A percentile compares a stretch with the other conserved stretches of the same genome.
phyloP scores from a whole-genome alignment of 2,797 vertebrate genomes.

The Lepidocolaptes lacrymiger region DNA sequence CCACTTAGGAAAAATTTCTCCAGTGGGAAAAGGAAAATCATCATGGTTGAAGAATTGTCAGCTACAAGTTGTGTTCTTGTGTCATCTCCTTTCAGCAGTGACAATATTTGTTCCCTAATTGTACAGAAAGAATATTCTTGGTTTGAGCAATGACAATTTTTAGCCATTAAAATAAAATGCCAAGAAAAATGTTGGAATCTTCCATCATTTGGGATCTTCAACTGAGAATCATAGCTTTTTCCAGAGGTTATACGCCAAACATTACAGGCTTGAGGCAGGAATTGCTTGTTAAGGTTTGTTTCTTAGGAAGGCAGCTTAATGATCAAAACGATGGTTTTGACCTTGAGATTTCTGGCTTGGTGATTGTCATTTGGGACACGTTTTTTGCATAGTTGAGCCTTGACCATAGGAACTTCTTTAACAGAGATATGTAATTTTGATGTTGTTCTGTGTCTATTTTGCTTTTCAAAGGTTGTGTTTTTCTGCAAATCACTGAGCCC shows the following conservation, averaged over 20 bases:
- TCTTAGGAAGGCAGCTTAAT: not conserved
- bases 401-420: not conserved
- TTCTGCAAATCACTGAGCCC: not conserved
- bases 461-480: not conserved
- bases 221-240: not conserved
- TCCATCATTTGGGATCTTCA: not conserved
- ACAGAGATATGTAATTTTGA: not conserved
- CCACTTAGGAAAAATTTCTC: conserved; percentile 16
- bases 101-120: not conserved
- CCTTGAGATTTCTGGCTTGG: not conserved
- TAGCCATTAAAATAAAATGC: not conserved
- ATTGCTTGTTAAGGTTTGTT: not conserved
- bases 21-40: not conserved
- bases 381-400: not conserved
- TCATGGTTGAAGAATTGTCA: not conserved
- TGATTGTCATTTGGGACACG: not conserved
- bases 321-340: not conserved
- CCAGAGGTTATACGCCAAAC: not conserved
- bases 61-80: not conserved
- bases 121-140: not conserved
- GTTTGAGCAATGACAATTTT: not conserved
- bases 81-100: not conserved
- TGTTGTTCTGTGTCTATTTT: not conserved
- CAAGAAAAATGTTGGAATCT: not conserved
- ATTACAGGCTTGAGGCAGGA: not conserved